Evolutionary conservation across 2,797 vertebrate genomes (phyloP).

Genomic region (Poecilia gillii): DNA sequence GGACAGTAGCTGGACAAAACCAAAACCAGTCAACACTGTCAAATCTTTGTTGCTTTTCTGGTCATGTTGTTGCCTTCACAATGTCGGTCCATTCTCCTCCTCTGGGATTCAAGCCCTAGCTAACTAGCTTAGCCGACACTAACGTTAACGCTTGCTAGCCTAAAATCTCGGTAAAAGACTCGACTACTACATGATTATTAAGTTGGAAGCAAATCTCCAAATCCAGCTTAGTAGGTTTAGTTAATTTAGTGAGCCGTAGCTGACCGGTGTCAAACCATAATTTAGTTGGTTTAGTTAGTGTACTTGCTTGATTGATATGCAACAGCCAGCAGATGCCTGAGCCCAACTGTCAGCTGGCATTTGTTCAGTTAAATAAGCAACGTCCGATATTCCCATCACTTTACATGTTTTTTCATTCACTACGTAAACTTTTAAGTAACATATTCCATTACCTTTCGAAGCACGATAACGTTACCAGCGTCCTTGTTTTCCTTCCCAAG

Average conservation of each 20-base stretch:
- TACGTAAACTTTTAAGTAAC: constrained; percentile 68
- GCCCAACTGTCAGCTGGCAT: constrained; percentile 35
- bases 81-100: constrained; percentile 32
- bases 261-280: constrained; percentile 31
- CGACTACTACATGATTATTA: neutral
- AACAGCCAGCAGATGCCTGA: constrained; percentile 54
- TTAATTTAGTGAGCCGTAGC: neutral
- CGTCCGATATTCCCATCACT: neutral
- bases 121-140: constrained; percentile 67
- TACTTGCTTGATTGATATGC: constrained; percentile 53
- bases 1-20: neutral
- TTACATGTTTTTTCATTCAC: constrained; percentile 3
- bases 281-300: constrained; percentile 70
- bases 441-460: constrained; percentile 76
- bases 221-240: neutral
- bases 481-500: constrained; percentile 84
- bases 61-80: constrained; percentile 55
- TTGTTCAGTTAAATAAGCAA: neutral
- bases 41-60: constrained; percentile 28
- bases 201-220: neutral
- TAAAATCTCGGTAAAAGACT: constrained; percentile 9
- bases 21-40: constrained; percentile 18
- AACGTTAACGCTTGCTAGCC: constrained; percentile 44
- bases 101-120: constrained; percentile 57
- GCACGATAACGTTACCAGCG: constrained; percentile 71